These are phyloP conservation scores for Paraplagusia blochii DNA, from an alignment of 2,113 vertebrate genomes.

Conservation along the genomic window DNA sequence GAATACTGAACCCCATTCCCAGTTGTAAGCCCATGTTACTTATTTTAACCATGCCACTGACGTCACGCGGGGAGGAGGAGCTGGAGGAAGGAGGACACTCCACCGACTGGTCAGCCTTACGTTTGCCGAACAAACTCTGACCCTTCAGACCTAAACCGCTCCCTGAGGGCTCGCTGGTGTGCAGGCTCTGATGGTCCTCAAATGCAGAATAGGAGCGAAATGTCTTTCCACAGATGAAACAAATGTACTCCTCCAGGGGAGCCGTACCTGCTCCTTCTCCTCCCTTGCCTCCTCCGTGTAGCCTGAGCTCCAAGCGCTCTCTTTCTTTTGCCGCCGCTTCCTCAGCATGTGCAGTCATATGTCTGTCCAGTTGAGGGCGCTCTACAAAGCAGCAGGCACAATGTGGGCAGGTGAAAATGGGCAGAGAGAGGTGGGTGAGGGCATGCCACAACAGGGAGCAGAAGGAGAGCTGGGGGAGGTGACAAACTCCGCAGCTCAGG, in stretches of 20 bases:
- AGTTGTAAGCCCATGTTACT: slow-evolving; percentile 47
- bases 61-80: slow-evolving; percentile 58
- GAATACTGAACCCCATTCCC: slow-evolving; percentile 54
- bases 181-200: slow-evolving; percentile 87
- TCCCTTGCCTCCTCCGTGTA: slow-evolving; percentile 15
- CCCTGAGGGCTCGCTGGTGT: slow-evolving; percentile 69
- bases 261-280: not conserved
- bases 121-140: slow-evolving; percentile 61
- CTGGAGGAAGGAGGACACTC: slow-evolving; percentile 57
- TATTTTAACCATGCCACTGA: slow-evolving; percentile 48
- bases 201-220: slow-evolving; percentile 81
- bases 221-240: slow-evolving; percentile 75
- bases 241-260: slow-evolving; percentile 59
- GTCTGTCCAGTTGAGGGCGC: slow-evolving; percentile 85
- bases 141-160: fast-evolving
- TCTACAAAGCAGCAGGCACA: slow-evolving; percentile 90
- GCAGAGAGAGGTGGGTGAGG: slow-evolving; percentile 84
- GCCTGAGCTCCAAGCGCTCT: slow-evolving; percentile 38
- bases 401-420: slow-evolving; percentile 87
- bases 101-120: slow-evolving; percentile 62
- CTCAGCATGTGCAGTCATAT: slow-evolving; percentile 83
- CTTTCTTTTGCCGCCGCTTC: slow-evolving; percentile 62
- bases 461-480: slow-evolving; percentile 81
- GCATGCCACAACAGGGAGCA: slow-evolving; percentile 93
- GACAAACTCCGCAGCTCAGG: slow-evolving; percentile 84